phyloP scores from a whole-genome alignment of 2,797 vertebrate species.

The Lepus oiostolus region DNA sequence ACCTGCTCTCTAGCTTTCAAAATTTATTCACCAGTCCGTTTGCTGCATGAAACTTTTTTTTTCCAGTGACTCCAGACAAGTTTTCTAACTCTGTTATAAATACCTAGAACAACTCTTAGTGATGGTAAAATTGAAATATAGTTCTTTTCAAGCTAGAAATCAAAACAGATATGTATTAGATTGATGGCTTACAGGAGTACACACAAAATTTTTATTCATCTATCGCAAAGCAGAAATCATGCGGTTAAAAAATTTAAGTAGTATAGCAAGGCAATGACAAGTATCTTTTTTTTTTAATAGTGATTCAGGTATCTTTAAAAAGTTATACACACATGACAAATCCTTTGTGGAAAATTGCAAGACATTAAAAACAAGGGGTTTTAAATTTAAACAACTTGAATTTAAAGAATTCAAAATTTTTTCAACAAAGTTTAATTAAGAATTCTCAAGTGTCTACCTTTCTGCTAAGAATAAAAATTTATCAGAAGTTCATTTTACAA shows the following conservation, averaged over 20 bases:
- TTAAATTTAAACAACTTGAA: constrained; percentile 49
- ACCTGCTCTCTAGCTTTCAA: neutral
- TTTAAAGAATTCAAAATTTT: constrained; percentile 50
- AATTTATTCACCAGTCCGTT: neutral
- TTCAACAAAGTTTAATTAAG: constrained; percentile 18
- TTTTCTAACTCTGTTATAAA: neutral
- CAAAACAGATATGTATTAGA: neutral
- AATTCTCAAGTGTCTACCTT: neutral
- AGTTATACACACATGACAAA: constrained; percentile 43
- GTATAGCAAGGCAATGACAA: neutral
- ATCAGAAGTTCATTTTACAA: constrained; percentile 15
- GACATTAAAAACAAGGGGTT: constrained; percentile 57
- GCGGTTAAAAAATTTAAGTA: constrained; percentile 34
- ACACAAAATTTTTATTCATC: neutral
- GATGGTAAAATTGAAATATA: neutral
- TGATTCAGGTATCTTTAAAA: neutral
- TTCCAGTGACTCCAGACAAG: neutral
- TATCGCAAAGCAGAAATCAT: neutral
- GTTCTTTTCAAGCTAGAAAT: constrained; percentile 18
- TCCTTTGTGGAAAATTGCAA: constrained; percentile 48
- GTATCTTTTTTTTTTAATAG: neutral
- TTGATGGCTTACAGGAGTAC: neutral
- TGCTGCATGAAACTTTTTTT: neutral
- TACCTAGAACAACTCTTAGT: constrained; percentile 36
- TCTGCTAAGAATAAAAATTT: neutral